Evolutionary conservation across 2,113 vertebrate species (phyloP).

Genomic region (Misgurnus mizolepis): DNA sequence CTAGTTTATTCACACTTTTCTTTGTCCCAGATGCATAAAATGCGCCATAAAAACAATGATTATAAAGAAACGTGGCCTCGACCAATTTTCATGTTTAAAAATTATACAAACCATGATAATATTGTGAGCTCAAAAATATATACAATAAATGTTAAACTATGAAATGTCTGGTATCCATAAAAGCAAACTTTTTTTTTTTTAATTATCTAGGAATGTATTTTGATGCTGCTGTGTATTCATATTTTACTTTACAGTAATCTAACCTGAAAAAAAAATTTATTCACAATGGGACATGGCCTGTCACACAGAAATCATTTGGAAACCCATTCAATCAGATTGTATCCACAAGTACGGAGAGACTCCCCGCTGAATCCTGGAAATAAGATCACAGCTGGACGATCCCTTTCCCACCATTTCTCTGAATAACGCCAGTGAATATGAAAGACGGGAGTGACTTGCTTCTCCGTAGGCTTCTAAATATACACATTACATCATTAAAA

Average conservation of each 20-base stretch:
- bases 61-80: background rate
- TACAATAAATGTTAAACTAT: no score
- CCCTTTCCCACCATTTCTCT: conserved; percentile 21
- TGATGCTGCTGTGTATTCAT: background rate
- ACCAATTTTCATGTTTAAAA: conserved; percentile 23
- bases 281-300: conserved; percentile 30
- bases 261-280: background rate
- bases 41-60: conserved; percentile 3
- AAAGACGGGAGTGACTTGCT: conserved; percentile 8
- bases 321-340: conserved; percentile 51
- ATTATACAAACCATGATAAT: background rate
- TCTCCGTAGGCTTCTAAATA: background rate
- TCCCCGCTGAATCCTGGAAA: conserved; percentile 49
- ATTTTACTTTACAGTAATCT: conserved; percentile 23
- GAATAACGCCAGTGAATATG: conserved; percentile 21
- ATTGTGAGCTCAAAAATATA: no score
- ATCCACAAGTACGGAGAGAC: conserved; percentile 43
- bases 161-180: no score
- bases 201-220: no score
- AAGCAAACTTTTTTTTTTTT: no score
- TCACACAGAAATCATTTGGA: conserved; percentile 53
- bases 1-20: conserved; percentile 33
- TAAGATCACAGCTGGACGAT: conserved; percentile 56
- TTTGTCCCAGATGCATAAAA: background rate
- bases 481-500: conserved; percentile 20